Conservation (phyloP, 2,113 vertebrate genomes). For the Eptatretus burgeri region DNA sequence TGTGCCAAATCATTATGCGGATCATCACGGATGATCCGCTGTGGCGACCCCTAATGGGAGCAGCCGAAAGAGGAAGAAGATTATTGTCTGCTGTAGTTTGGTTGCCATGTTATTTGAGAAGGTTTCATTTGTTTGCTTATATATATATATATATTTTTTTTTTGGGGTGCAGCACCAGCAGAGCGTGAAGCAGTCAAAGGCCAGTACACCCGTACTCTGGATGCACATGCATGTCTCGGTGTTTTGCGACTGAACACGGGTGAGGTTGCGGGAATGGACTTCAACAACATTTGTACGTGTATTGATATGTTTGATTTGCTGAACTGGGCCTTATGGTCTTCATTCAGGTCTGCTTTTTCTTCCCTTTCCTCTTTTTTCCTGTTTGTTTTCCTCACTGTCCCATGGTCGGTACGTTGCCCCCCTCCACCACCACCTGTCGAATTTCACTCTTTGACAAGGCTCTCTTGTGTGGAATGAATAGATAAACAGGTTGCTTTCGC, state of each 20-base stretch:
- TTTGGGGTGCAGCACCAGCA: conserved; percentile 33
- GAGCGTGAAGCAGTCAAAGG: conserved; percentile 79
- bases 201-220: conserved; percentile 55
- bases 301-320: neutral
- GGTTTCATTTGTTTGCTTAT: too few species aligned
- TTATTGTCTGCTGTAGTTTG: too few species aligned
- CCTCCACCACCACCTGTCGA: neutral
- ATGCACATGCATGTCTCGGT: conserved; percentile 72
- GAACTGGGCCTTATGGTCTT: neutral
- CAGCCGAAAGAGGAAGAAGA: too few species aligned
- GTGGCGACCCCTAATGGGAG: too few species aligned
- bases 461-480: neutral
- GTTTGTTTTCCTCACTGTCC: too few species aligned
- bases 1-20: too few species aligned
- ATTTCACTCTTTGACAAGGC: neutral
- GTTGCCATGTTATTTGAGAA: too few species aligned
- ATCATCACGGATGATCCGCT: too few species aligned
- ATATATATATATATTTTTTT: too few species aligned
- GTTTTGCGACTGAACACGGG: conserved; percentile 74
- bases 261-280: conserved; percentile 18
- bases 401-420: too few species aligned
- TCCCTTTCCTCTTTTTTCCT: too few species aligned
- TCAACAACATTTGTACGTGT: neutral
- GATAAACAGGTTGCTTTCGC: neutral
- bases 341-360: neutral